Evolutionary conservation across 2,888 invertebrate species (phyloP).

Genomic region (Athripsodes cinereus): DNA sequence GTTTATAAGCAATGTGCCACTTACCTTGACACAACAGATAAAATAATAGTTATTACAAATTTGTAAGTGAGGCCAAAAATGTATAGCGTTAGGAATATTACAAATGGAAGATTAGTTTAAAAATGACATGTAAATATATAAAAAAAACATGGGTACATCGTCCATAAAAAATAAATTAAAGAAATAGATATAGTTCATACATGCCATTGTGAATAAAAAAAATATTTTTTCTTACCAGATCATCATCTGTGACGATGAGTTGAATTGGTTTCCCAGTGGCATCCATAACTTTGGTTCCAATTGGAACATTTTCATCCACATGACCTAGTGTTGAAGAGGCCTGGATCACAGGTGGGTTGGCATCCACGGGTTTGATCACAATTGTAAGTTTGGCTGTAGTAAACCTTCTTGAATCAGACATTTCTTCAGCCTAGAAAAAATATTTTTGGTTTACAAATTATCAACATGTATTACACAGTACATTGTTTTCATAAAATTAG

Average conservation of each 20-base stretch:
- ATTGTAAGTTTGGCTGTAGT: conserved; percentile 78
- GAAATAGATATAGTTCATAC: too few relatives aligned
- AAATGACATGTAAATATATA: neutral
- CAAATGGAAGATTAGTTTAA: too few relatives aligned
- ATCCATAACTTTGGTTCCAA: conserved; percentile 76
- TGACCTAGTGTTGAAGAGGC: conserved; percentile 68
- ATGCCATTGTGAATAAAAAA: too few relatives aligned
- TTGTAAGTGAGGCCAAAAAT: too few relatives aligned
- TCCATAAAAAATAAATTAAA: too few relatives aligned
- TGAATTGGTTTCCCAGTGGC: conserved; percentile 58
- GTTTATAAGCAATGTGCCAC: too few relatives aligned
- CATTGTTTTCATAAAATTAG: too few relatives aligned
- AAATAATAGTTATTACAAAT: too few relatives aligned
- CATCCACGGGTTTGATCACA: conserved; percentile 79
- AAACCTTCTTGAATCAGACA: conserved; percentile 69
- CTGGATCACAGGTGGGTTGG: conserved; percentile 73
- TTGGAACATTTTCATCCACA: conserved; percentile 79
- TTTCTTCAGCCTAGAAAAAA: conserved; percentile 68
- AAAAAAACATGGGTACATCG: neutral
- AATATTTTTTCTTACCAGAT: conserved; percentile 71
- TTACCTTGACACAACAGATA: too few relatives aligned
- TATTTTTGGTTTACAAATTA: too few relatives aligned
- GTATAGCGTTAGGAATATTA: too few relatives aligned
- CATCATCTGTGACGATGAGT: conserved; percentile 75
- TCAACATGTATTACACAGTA: too few relatives aligned